Evolutionary conservation across 2,888 invertebrate genomes (phyloP), one percentile per base, ranked within the genome.

Genomic region (Epinotia demarniana): DNA sequence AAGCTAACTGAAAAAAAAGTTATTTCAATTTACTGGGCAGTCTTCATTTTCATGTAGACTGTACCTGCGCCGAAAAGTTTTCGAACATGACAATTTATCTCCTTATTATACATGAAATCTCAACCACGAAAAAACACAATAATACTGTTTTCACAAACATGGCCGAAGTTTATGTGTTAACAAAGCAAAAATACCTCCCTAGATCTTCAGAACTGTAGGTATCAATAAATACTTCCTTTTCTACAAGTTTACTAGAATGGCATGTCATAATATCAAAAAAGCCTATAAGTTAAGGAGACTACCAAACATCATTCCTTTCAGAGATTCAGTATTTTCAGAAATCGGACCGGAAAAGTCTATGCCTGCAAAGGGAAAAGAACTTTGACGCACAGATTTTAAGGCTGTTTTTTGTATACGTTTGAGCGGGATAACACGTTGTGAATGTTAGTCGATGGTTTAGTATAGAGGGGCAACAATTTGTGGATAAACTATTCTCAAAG

Each of bases 151-250:
- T 64, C 46, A 23, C 18, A 64, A 46, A 19, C 63, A 64, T 6
- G 16, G 46, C 12, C 16, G 16, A 19, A 61, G 61, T 64, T 64
- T 43, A 43, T 46, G 63, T 16, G 12, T n/a, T 64, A 13, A 23
- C 19, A 46, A 46, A 43, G 16, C 46, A 23, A 64, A 64, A 46
- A 64, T 60, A 64, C 13, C 63, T 13, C 19, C 46, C 19, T 16
- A 49, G 63, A 46, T 62, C 61, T 27, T n/a, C 27, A 61, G 12
- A 63, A 39, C 63, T 63, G 46, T 64, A 64, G 64, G 19, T 49
- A 64, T 64, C 64, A 64, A 64, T 64, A 64, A 64, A 64, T 64
- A 64, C 23, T 49, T 23, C 64, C 46, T 46, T 53, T 53, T 53
- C 46, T 49, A 64, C 46, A 23, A 63, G 63, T 46, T 46, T 16